Conservation (phyloP, 2,888 invertebrate genomes). For the Antitype chi region DNA sequence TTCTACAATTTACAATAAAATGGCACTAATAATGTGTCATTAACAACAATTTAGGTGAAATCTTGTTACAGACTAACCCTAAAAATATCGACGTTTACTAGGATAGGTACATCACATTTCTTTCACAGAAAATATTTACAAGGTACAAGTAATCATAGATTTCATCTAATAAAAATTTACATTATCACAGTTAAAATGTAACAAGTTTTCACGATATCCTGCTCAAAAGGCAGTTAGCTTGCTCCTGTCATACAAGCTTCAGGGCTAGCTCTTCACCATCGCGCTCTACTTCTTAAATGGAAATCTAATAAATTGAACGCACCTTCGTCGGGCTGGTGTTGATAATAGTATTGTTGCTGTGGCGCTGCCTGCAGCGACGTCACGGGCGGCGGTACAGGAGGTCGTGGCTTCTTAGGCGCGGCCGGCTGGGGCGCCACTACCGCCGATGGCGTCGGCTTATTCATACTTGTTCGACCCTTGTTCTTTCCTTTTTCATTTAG, state of each 20-base stretch:
- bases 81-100: slow-evolving; percentile 84
- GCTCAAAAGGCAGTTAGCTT: slow-evolving; percentile 87
- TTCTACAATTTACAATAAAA: slow-evolving; percentile 90
- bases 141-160: slow-evolving; percentile 82
- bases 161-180: slow-evolving; percentile 89
- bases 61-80: slow-evolving; percentile 91
- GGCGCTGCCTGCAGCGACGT: slow-evolving; percentile 86
- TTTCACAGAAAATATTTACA: slow-evolving; percentile 87
- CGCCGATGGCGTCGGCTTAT: slow-evolving; percentile 83
- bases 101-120: slow-evolving; percentile 86
- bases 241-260: slow-evolving; percentile 91
- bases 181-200: slow-evolving; percentile 91
- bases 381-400: slow-evolving; percentile 86
- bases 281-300: slow-evolving; percentile 90
- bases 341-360: slow-evolving; percentile 90
- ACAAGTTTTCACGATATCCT: slow-evolving; percentile 89
- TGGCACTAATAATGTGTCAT: slow-evolving; percentile 90
- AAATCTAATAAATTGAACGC: slow-evolving; percentile 91
- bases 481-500: slow-evolving; percentile 87
- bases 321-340: slow-evolving; percentile 91
- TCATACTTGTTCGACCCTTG: slow-evolving; percentile 79
- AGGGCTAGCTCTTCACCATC: slow-evolving; percentile 91
- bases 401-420: slow-evolving; percentile 87
- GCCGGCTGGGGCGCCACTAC: slow-evolving; percentile 87
- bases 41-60: slow-evolving; percentile 89